Conservation (phyloP, 2,113 vertebrate genomes). For the Pholis gunnellus region DNA sequence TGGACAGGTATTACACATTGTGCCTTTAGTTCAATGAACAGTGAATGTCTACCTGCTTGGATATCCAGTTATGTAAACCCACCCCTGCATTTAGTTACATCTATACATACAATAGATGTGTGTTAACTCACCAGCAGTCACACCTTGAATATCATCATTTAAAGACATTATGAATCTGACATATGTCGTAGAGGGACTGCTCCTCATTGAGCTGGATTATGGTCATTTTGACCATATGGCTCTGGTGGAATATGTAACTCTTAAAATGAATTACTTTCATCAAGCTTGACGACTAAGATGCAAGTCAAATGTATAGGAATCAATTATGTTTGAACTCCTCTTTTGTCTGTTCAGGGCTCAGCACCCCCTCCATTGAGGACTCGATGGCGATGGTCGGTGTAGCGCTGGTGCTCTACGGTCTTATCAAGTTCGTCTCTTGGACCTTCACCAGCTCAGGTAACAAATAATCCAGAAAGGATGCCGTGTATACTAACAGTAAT, state of each 20-base stretch:
- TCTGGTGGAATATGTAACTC: background rate
- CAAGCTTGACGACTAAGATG: background rate
- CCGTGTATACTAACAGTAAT: background rate
- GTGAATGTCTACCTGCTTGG: background rate
- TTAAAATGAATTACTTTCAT: background rate
- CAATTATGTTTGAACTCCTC: background rate
- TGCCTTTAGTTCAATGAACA: background rate
- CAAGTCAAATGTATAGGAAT: background rate
- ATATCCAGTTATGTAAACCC: background rate
- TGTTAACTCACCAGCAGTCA: background rate
- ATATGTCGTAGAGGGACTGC: background rate
- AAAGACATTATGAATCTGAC: background rate
- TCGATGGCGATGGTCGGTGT: conserved; percentile 87
- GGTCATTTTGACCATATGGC: background rate
- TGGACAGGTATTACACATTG: too few relatives aligned
- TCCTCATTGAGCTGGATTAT: background rate
- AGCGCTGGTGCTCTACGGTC: conserved; percentile 82
- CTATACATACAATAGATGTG: background rate
- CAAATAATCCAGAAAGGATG: background rate
- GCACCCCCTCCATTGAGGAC: conserved; percentile 82
- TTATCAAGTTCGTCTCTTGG: conserved; percentile 83
- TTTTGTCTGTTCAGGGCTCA: conserved; percentile 71
- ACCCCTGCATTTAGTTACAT: background rate
- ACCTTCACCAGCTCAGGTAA: conserved; percentile 77
- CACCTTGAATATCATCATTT: background rate